These are phyloP conservation scores for Andrena haemorrhoa DNA, from an alignment of 2,888 invertebrate genomes.

Conservation along the genomic window DNA sequence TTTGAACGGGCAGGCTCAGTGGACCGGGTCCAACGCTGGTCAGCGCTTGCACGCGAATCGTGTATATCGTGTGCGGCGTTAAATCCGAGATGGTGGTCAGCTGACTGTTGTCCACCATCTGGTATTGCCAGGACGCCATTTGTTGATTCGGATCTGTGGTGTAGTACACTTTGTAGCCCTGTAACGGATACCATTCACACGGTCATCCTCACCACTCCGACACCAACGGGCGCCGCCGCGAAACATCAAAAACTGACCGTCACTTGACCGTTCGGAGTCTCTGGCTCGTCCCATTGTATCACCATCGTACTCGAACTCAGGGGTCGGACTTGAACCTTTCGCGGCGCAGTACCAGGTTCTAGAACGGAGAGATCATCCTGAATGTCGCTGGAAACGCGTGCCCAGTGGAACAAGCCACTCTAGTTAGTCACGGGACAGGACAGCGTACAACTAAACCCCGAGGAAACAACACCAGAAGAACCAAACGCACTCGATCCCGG, in stretches of 20 bases:
- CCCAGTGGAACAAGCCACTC: conserved; percentile 32
- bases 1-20: conserved; percentile 97
- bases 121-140: conserved; percentile 96
- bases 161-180: conserved; percentile 99
- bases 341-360: conserved; percentile 98
- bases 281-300: conserved; percentile 99
- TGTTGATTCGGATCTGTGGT: conserved; percentile 95
- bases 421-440: conserved; percentile 65
- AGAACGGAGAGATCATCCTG: conserved; percentile 67
- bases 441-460: conserved; percentile 40
- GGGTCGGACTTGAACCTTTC: conserved; percentile 97
- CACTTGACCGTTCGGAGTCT: conserved; percentile 98
- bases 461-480: conserved; percentile 49
- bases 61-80: conserved; percentile 96
- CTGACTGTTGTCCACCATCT: conserved; percentile 97
- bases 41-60: conserved; percentile 96
- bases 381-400: conserved; percentile 14
- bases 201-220: neutral
- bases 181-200: conserved; percentile 63
- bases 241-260: conserved; percentile 89
- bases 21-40: conserved; percentile 98
- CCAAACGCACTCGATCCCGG: conserved; percentile 33
- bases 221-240: neutral
- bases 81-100: conserved; percentile 97
- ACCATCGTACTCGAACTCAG: conserved; percentile 98